Evolutionary conservation across 2,113 vertebrate genomes (phyloP).

Genomic region (Lathamus discolor): DNA sequence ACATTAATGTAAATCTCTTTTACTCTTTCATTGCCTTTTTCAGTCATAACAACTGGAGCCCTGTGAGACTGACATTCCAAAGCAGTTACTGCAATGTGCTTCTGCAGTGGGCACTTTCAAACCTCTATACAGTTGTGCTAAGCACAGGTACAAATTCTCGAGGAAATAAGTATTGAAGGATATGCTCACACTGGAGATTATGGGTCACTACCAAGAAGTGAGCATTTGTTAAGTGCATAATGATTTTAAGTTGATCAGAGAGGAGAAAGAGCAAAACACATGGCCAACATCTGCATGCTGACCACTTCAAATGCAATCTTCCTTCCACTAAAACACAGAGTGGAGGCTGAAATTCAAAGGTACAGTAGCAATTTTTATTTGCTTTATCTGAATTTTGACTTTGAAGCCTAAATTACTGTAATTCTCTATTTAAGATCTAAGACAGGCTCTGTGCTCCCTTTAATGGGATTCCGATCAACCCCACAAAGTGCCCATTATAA

Average conservation of each 20-base stretch:
- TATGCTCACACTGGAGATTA: neutral
- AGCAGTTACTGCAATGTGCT: neutral
- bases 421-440: neutral
- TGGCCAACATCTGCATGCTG: neutral
- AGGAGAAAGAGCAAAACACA: neutral
- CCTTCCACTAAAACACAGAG: neutral
- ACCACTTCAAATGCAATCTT: neutral
- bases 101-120: neutral
- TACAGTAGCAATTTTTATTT: neutral
- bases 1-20: neutral
- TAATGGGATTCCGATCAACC: neutral
- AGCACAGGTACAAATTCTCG: neutral
- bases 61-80: neutral
- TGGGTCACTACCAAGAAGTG: neutral
- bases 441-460: neutral
- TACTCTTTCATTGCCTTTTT: neutral
- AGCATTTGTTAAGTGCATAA: neutral
- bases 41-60: neutral
- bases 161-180: neutral
- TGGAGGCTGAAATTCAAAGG: neutral
- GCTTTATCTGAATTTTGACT: neutral
- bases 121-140: neutral
- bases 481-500: neutral
- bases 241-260: neutral
- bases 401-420: slow-evolving; percentile 15